These are phyloP conservation scores for Drosophila nebulosa DNA, from an alignment of 1,140 invertebrate species.

Conservation along the genomic window DNA sequence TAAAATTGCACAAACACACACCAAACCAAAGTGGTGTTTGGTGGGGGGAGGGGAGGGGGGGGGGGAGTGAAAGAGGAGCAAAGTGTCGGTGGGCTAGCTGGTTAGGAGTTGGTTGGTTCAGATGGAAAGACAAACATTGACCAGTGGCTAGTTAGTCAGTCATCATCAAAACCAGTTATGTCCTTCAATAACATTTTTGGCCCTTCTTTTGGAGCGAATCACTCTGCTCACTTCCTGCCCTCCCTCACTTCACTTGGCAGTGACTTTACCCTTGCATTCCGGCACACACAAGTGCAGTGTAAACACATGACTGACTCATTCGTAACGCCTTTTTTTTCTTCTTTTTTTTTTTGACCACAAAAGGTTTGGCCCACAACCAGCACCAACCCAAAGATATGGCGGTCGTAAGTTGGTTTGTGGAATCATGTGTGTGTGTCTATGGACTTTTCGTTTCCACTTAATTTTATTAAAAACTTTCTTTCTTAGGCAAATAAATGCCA, in stretches of 20 bases:
- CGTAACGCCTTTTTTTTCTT: neutral
- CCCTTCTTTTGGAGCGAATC: neutral
- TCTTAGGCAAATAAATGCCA: neutral
- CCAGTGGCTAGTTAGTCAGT: constrained; percentile 4
- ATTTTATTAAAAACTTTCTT: constrained; percentile 1
- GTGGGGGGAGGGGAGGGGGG: too few species aligned
- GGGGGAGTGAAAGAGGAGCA: neutral
- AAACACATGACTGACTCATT: constrained; percentile 48
- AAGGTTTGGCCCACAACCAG: neutral
- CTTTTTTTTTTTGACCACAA: neutral
- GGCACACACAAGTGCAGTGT: constrained; percentile 56
- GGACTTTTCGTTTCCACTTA: neutral
- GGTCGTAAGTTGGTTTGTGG: constrained; percentile 15
- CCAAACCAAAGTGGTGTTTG: neutral
- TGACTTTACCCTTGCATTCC: neutral
- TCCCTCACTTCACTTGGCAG: neutral
- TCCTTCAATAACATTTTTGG: constrained; percentile 11
- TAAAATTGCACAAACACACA: constrained; percentile 49
- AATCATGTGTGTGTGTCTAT: constrained; percentile 11
- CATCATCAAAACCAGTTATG: constrained; percentile 16
- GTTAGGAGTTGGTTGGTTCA: neutral
- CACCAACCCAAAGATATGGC: neutral
- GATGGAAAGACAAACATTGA: neutral
- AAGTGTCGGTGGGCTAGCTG: neutral
- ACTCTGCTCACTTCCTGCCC: neutral